Evolutionary conservation across 2,888 invertebrate species (phyloP).

Genomic region (Hemaris fuciformis): DNA sequence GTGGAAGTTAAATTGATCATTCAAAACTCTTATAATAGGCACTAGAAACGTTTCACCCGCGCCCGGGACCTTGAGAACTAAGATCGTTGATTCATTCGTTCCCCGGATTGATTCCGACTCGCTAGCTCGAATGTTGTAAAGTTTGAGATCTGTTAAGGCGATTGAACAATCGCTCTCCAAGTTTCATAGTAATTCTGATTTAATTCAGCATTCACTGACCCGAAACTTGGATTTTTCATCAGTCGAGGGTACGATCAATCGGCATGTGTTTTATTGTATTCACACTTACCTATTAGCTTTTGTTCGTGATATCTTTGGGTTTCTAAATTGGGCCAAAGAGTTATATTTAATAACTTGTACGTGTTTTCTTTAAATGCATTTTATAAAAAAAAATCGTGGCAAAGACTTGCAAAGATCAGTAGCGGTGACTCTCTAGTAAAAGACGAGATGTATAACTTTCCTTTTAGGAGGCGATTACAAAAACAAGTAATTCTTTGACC

Average conservation of each 20-base stretch:
- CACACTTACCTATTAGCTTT: too few species aligned
- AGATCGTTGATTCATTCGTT: slow-evolving; percentile 31
- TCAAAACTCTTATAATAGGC: slow-evolving; percentile 56
- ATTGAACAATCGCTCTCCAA: slow-evolving; percentile 10
- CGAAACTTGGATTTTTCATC: neutral
- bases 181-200: slow-evolving; percentile 9
- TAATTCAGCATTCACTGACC: neutral
- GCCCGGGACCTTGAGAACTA: slow-evolving; percentile 30
- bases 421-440: too few species aligned
- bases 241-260: neutral
- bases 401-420: too few species aligned
- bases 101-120: slow-evolving; percentile 28
- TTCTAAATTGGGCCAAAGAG: too few species aligned
- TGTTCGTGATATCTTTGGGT: too few species aligned
- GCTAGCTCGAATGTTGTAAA: slow-evolving; percentile 26
- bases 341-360: neutral
- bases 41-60: slow-evolving; percentile 41
- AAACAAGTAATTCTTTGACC: neutral
- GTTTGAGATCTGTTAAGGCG: slow-evolving; percentile 11
- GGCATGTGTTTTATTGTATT: too few species aligned
- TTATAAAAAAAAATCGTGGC: too few species aligned
- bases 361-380: neutral
- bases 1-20: slow-evolving; percentile 64
- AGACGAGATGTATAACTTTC: too few species aligned
- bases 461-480: neutral